Percentiles rank a stretch among this genome's conserved stretches.
Evolutionary conservation across 2,888 invertebrate genomes (phyloP).

Genomic region (Aspidiotus rigidus): DNA sequence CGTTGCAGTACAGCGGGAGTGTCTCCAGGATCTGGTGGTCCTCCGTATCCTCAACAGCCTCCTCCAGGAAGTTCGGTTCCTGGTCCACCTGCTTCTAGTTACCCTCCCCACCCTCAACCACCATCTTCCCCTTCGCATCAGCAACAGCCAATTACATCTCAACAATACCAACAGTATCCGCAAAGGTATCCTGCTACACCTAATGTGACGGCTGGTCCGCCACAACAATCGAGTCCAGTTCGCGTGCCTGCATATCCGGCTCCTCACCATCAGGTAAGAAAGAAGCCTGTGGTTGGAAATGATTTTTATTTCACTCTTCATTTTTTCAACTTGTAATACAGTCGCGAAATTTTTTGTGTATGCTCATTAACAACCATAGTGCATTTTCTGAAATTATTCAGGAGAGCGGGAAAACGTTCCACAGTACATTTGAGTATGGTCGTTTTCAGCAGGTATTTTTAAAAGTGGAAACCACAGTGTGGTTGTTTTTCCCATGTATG

Average conservation of each 20-base stretch:
- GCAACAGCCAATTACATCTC: constrained; percentile 35
- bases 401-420: no score
- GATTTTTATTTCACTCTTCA: no score
- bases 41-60: constrained; percentile 13
- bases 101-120: constrained; percentile 36
- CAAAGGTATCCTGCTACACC: constrained; percentile 25
- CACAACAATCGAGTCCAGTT: constrained; percentile 31
- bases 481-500: no score
- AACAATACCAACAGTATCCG: constrained; percentile 32
- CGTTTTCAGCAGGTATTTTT: no score
- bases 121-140: constrained; percentile 36
- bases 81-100: constrained; percentile 33
- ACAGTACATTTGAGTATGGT: no score
- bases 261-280: constrained; percentile 29
- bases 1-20: constrained; percentile 12
- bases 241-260: constrained; percentile 35
- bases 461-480: no score
- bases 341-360: no score
- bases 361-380: no score
- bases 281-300: no score
- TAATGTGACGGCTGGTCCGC: constrained; percentile 16
- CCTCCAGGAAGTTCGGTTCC: constrained; percentile 23
- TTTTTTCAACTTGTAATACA: no score
- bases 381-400: no score
- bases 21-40: constrained; percentile 18